A percentile compares a stretch with the other conserved stretches of the same genome.
These are phyloP conservation scores for Drosophila insularis DNA, from an alignment of 1,140 invertebrate genomes.

Conservation along the genomic window DNA sequence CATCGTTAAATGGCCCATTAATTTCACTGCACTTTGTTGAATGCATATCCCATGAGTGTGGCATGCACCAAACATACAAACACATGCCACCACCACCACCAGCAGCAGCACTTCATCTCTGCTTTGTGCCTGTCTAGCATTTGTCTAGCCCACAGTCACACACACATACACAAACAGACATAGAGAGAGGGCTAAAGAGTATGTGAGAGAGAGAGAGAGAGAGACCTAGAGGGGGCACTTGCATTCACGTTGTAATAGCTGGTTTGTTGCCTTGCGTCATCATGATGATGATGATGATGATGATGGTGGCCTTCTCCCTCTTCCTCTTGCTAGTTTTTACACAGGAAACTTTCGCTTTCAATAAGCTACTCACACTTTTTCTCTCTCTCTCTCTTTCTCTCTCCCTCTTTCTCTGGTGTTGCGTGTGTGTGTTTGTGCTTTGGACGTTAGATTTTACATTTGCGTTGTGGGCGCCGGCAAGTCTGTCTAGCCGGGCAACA, in stretches of 20 bases:
- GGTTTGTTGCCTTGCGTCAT: constrained; percentile 35
- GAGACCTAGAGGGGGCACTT: background rate
- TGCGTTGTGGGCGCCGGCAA: constrained; percentile 45
- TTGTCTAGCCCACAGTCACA: constrained; percentile 59
- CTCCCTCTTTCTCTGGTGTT: background rate
- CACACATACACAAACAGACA: constrained; percentile 19
- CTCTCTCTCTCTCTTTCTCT: constrained; percentile 9
- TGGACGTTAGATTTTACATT: constrained; percentile 77
- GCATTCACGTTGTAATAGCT: constrained; percentile 54
- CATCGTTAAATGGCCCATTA: constrained; percentile 1
- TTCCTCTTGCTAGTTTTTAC: constrained; percentile 69
- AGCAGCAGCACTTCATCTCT: background rate
- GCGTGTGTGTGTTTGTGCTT: constrained; percentile 16
- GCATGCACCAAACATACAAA: constrained; percentile 1
- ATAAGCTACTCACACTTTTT: constrained; percentile 29
- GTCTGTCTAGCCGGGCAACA: constrained; percentile 59
- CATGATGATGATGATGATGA: constrained; percentile 24
- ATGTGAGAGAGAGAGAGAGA: background rate
- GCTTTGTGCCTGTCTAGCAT: constrained; percentile 43
- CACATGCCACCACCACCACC: background rate
- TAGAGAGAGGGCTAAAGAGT: background rate
- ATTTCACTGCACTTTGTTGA: background rate
- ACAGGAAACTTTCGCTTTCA: constrained; percentile 75
- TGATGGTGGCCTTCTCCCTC: constrained; percentile 2
- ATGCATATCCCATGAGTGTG: background rate